Percentiles rank a stretch among this genome's conserved stretches.
Conservation (phyloP, 1,140 invertebrate genomes). For the Halotydeus destructor region DNA sequence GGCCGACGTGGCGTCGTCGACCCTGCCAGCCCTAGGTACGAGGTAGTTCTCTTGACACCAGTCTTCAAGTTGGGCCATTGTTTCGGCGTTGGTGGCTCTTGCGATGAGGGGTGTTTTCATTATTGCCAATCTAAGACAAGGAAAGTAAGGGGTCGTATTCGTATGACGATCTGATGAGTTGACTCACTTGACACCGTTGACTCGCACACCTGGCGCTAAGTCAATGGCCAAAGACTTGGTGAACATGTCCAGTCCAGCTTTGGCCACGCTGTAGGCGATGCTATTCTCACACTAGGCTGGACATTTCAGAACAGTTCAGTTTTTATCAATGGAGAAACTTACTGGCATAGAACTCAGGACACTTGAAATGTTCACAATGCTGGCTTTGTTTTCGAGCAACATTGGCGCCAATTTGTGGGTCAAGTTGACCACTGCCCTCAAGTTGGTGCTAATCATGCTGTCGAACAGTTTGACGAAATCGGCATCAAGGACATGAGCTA, state of each 20-base stretch:
- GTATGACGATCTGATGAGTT: too few relatives aligned
- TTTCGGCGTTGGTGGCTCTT: too few relatives aligned
- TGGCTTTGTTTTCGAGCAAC: conserved; percentile 2
- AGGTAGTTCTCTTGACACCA: too few relatives aligned
- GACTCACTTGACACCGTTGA: too few relatives aligned
- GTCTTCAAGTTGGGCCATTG: too few relatives aligned
- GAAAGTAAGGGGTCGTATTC: too few relatives aligned
- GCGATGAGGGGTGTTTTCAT: too few relatives aligned
- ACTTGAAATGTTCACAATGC: conserved; percentile 4
- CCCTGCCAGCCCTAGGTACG: conserved; percentile 46
- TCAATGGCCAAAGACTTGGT: conserved; percentile 38
- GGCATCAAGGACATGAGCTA: not conserved
- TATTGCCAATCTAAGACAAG: too few relatives aligned
- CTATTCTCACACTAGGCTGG: too few relatives aligned
- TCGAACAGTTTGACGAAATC: not conserved
- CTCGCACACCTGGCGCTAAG: conserved; percentile 36
- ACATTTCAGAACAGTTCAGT: not conserved
- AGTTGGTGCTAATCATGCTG: not conserved
- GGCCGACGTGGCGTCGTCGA: conserved; percentile 49
- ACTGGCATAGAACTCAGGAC: not conserved
- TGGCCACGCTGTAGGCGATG: conserved; percentile 62
- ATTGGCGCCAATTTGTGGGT: not conserved
- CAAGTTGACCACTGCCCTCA: conserved; percentile 1
- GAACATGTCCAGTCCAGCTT: conserved; percentile 67
- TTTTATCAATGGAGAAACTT: not conserved